Evolutionary conservation across 92 coral and sea anemone genomes (phyloP).

Genomic region (Paramuricea clavata): DNA sequence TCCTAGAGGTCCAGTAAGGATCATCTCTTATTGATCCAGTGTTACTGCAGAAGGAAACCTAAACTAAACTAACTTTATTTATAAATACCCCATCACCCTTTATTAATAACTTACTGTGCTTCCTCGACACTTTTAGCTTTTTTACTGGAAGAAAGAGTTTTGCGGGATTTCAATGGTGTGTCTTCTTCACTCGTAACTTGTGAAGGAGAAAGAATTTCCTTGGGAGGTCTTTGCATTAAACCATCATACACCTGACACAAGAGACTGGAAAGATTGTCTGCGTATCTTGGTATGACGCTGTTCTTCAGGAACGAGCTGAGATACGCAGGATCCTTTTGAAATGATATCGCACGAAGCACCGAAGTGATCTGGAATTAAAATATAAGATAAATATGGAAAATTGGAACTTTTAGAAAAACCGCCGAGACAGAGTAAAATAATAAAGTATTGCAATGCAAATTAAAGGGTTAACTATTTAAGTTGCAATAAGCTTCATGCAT

Average conservation of each 20-base stretch:
- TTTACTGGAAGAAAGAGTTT: slow-evolving; percentile 61
- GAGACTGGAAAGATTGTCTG: slow-evolving; percentile 68
- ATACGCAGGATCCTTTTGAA: slow-evolving; percentile 86
- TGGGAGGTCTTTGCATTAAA: slow-evolving; percentile 91
- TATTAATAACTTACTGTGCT: slow-evolving; percentile 72
- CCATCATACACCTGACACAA: slow-evolving; percentile 90
- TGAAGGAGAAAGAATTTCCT: slow-evolving; percentile 88
- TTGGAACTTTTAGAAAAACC: neutral
- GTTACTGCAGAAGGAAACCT: too few relatives aligned
- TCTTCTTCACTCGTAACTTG: slow-evolving; percentile 77
- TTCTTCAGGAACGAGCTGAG: slow-evolving; percentile 78
- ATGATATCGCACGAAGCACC: slow-evolving; percentile 88
- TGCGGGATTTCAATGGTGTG: slow-evolving; percentile 81
- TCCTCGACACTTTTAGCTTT: slow-evolving; percentile 77
- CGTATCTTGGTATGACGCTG: slow-evolving; percentile 77
- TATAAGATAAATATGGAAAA: neutral
- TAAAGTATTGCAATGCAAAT: too few relatives aligned
- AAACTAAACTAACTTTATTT: too few relatives aligned
- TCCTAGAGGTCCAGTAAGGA: too few relatives aligned
- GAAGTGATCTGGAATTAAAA: slow-evolving; percentile 77
- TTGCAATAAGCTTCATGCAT: too few relatives aligned
- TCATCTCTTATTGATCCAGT: too few relatives aligned
- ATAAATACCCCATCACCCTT: too few relatives aligned
- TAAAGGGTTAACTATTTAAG: too few relatives aligned
- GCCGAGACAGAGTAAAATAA: too few relatives aligned